Base-by-base conservation (phyloP, 2,797 vertebrate genomes). In the Poeciliopsis infans region DNA sequence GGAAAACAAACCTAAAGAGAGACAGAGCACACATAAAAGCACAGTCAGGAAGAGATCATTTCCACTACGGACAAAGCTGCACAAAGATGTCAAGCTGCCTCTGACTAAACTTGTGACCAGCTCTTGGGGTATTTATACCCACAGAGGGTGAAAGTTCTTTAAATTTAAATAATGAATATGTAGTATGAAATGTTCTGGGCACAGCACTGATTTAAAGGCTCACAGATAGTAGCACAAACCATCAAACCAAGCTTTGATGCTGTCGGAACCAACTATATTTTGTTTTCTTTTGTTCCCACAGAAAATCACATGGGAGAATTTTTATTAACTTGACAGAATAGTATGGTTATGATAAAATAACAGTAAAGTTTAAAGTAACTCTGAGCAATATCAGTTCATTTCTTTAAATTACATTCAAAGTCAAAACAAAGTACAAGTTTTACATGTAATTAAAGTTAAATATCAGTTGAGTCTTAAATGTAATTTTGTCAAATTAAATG, bases 261-360 rank as follows among this genome's bases (percentile, higher is more conserved):
- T 81, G 75, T 90, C 80, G 87, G 83, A 89, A 94, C 88, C 78
- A 84, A 64, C 47, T 81, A 31, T 84, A 76, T 79, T 74, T 31
- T 70, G 18, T 36, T 68, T 68, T 25, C 36, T 41, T 68, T 68
- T 68, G 64, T 68, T 20, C 33, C 36, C 18, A 25, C 20, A 68
- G 11, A 39, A 39, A 25, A 68, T 68, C 36, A 41, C 36, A 68
- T 0, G 1, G 36, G 64, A 68, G 18, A 41, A 12, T 41, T 41
- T 68, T 68, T 68, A 68, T 68, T 68, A 68, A 64, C 31, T 68
- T 12, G 18, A 66, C 7, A 10, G 20, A 25, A 41, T 36, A 39
- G 3, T 39, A 39, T 36, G 15, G 15, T 64, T 33, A 66, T 39
- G 8, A 66, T 36, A 39, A 68, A 68, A 68, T 68, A 68, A 39